phyloP scores from a whole-genome alignment of 2,888 invertebrate genomes.

The Dusona sp. region DNA sequence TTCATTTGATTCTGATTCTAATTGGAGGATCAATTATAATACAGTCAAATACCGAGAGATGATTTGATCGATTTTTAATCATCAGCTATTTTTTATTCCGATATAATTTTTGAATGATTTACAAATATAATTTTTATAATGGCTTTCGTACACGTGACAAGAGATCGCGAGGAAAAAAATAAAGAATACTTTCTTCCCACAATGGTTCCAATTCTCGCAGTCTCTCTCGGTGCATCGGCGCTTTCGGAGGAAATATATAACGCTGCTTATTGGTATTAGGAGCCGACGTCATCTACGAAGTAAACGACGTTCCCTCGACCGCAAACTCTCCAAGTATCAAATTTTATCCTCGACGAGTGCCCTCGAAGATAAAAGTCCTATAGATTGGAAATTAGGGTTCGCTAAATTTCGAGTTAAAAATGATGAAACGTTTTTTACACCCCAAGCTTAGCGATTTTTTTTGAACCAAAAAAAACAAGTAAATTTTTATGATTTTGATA shows the following conservation, averaged over 20 bases:
- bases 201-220: neutral
- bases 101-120: neutral
- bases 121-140: neutral
- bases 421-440: neutral
- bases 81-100: neutral
- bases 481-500: neutral
- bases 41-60: neutral
- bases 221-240: constrained; percentile 1
- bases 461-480: neutral
- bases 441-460: neutral
- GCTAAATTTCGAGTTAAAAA: neutral
- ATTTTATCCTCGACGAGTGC: constrained; percentile 32
- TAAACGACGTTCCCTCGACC: constrained; percentile 10
- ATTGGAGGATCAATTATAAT: neutral
- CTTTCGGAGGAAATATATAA: constrained; percentile 17
- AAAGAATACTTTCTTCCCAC: neutral
- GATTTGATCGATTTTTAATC: neutral
- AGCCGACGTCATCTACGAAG: constrained; percentile 59
- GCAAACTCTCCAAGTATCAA: constrained; percentile 14
- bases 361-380: neutral
- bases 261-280: constrained; percentile 67
- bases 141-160: neutral
- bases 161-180: neutral
- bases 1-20: neutral
- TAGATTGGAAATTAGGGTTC: neutral